Evolutionary conservation across 2,113 vertebrate genomes (phyloP).

Genomic region (Synchiropus splendidus): DNA sequence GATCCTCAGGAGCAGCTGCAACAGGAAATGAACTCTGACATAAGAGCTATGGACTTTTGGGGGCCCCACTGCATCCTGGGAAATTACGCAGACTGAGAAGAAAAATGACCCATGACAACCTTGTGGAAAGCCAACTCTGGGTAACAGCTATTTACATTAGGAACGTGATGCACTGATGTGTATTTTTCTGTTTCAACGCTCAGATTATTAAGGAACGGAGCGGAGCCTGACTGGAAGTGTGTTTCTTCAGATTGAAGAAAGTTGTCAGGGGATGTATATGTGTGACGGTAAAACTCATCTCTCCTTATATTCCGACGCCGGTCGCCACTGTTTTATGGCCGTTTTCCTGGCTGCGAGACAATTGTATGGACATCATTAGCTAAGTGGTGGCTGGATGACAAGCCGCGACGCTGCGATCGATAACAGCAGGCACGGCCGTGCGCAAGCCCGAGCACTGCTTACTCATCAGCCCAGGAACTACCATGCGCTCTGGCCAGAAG

Average conservation of each 20-base stretch:
- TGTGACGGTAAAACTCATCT: conserved; percentile 39
- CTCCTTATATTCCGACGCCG: conserved; percentile 3
- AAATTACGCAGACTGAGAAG: conserved; percentile 51
- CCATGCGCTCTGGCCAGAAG: conserved; percentile 8
- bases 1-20: conserved; percentile 46
- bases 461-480: conserved; percentile 46
- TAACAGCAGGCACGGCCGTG: conserved; percentile 32
- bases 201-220: no score
- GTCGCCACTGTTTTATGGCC: conserved; percentile 26
- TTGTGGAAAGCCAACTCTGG: conserved; percentile 18
- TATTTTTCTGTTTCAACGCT: no score
- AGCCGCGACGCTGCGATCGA: conserved; percentile 41
- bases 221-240: no score
- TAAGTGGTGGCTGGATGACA: conserved; percentile 65
- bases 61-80: conserved; percentile 58
- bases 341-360: conserved; percentile 37
- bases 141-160: neutral
- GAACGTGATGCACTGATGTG: conserved; percentile 7
- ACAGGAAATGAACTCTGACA: conserved; percentile 68
- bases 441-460: conserved; percentile 35
- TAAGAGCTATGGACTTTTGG: conserved; percentile 54
- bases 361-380: conserved; percentile 58
- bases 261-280: conserved; percentile 27
- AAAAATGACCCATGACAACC: conserved; percentile 44
- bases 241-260: no score